A percentile compares a stretch with the other conserved stretches of the same genome.
Conservation (phyloP, 2,797 vertebrate genomes). For the Alosa sapidissima region DNA sequence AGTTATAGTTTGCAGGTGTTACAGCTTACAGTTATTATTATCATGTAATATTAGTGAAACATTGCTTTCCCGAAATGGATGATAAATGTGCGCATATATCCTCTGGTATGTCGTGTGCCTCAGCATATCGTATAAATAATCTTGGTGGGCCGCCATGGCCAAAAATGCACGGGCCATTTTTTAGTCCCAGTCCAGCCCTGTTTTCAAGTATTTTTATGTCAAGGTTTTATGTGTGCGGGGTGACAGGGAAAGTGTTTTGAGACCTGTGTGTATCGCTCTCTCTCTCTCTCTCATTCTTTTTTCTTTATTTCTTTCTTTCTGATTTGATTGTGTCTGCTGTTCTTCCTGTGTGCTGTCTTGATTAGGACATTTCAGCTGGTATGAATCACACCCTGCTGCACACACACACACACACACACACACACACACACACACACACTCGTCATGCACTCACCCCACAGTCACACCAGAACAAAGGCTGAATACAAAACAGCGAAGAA, state of each 20-base stretch:
- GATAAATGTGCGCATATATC: too few relatives aligned
- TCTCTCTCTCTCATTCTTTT: background rate
- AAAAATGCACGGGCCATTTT: too few relatives aligned
- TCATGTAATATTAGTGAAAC: too few relatives aligned
- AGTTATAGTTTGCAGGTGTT: too few relatives aligned
- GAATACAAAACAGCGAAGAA: constrained; percentile 5
- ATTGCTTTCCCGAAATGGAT: too few relatives aligned
- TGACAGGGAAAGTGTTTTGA: background rate
- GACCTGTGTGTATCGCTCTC: background rate
- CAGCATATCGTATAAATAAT: too few relatives aligned
- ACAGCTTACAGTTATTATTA: too few relatives aligned
- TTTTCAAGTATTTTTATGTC: background rate
- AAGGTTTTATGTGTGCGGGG: background rate
- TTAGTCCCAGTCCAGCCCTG: too few relatives aligned
- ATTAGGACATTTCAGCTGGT: constrained; percentile 9
- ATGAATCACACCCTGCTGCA: constrained; percentile 7
- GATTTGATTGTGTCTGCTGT: background rate
- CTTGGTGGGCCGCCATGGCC: too few relatives aligned
- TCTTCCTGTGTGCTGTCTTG: constrained; percentile 2
- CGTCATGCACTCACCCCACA: background rate
- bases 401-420: constrained; percentile 14
- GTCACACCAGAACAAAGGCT: background rate
- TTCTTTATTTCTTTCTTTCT: constrained; percentile 13
- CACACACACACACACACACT: background rate
- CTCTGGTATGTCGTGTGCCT: too few relatives aligned